A percentile compares a stretch with the other conserved stretches of the same genome.
Evolutionary conservation across 1,140 invertebrate genomes (phyloP).

Genomic region (Musca vetustissima): DNA sequence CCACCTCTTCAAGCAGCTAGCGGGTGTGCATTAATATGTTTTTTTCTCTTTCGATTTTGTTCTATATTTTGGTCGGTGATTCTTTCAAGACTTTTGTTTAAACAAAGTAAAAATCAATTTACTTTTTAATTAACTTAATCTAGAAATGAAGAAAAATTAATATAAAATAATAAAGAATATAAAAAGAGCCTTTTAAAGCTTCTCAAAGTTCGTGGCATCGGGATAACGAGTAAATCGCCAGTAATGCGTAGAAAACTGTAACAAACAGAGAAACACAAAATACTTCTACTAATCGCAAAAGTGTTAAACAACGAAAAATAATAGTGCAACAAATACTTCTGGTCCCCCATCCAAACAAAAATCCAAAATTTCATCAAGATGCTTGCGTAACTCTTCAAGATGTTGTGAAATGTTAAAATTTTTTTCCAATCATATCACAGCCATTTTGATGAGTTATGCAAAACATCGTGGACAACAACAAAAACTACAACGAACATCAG

Average conservation of each 20-base stretch:
- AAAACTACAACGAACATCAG: neutral
- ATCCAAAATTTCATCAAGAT: conserved; percentile 5
- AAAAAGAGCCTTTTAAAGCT: no score
- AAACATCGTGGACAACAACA: conserved; percentile 14
- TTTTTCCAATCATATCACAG: conserved; percentile 52
- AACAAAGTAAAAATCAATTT: neutral
- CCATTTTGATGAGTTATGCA: conserved; percentile 55
- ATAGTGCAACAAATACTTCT: no score
- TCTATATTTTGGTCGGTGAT: neutral
- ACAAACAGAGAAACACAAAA: neutral
- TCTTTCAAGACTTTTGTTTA: neutral
- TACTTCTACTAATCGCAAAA: neutral
- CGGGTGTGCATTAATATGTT: neutral
- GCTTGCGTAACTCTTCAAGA: conserved; percentile 55
- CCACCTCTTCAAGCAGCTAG: no score
- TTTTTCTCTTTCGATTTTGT: neutral
- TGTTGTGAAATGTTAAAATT: conserved; percentile 53
- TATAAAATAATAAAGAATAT: neutral
- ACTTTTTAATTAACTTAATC: neutral
- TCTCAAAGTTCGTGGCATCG: no score
- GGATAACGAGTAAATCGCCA: no score
- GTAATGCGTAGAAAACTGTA: neutral
- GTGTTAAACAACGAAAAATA: neutral
- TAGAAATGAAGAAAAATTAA: no score
- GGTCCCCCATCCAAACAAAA: neutral